phyloP scores from a whole-genome alignment of 2,113 vertebrate genomes.

The Oncorhynchus kisutch region DNA sequence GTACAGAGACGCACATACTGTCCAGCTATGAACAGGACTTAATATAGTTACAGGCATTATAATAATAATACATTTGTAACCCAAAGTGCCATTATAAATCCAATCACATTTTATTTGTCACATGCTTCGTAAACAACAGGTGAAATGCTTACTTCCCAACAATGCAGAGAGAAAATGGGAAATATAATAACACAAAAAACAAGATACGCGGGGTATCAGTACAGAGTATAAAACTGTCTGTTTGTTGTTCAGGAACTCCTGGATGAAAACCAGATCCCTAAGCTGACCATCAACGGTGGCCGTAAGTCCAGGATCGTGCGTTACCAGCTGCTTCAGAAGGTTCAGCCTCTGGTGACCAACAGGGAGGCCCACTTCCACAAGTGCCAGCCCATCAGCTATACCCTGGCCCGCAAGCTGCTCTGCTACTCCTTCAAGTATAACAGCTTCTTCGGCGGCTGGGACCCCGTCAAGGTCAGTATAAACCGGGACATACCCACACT shows the following conservation, averaged over 20 bases:
- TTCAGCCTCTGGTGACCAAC: constrained; percentile 79
- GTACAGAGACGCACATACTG: constrained; percentile 46
- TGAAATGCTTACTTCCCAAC: no score
- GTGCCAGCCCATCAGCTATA: constrained; percentile 77
- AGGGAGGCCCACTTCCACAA: constrained; percentile 88
- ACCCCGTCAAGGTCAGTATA: constrained; percentile 84
- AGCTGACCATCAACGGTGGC: constrained; percentile 67
- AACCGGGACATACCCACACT: no score
- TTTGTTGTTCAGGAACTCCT: constrained; percentile 77
- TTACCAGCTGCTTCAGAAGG: constrained; percentile 70
- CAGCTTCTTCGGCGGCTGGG: constrained; percentile 87
- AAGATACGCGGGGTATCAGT: no score
- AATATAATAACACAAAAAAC: no score
- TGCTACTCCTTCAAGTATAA: constrained; percentile 78
- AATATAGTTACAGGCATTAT: neutral
- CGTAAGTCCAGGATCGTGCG: constrained; percentile 70
- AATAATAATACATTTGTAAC: neutral
- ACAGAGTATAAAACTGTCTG: neutral
- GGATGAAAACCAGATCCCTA: constrained; percentile 74
- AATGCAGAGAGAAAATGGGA: no score
- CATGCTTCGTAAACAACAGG: no score
- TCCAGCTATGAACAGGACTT: no score
- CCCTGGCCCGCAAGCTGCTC: constrained; percentile 81
- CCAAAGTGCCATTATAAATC: neutral
- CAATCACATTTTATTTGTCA: neutral